These are phyloP conservation scores for Pardosa pseudoannulata DNA, from an alignment of 2,888 invertebrate species.

Conservation along the genomic window DNA sequence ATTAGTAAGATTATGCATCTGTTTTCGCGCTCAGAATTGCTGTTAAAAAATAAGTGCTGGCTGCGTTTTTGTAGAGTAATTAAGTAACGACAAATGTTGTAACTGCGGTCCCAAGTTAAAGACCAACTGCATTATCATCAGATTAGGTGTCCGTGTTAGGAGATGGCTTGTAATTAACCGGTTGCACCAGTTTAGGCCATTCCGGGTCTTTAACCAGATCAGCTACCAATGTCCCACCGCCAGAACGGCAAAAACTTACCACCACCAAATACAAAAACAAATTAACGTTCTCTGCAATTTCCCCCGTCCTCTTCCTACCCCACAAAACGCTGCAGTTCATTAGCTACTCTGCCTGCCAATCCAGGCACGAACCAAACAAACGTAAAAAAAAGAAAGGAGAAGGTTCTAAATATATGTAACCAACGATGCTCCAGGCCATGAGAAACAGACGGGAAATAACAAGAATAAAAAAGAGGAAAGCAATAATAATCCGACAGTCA, in stretches of 20 bases:
- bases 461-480: conserved; percentile 11
- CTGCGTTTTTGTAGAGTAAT: too few species aligned
- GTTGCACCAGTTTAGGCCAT: conserved; percentile 1
- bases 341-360: conserved; percentile 46
- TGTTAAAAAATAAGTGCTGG: too few species aligned
- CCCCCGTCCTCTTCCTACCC: neutral
- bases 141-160: neutral
- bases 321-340: conserved; percentile 41
- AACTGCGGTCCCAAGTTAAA: neutral
- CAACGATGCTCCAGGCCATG: conserved; percentile 19
- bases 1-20: too few species aligned
- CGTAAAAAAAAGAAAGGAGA: too few species aligned
- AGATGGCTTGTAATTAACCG: conserved; percentile 6
- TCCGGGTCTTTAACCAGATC: conserved; percentile 17
- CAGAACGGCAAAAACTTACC: conserved; percentile 1
- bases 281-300: neutral
- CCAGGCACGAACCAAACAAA: conserved; percentile 32
- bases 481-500: conserved; percentile 25
- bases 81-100: neutral
- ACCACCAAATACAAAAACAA: neutral
- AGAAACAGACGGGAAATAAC: conserved; percentile 47
- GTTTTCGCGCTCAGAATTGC: too few species aligned
- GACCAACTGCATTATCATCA: neutral
- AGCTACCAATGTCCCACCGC: conserved; percentile 6
- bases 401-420: conserved; percentile 35